These are phyloP conservation scores for Ellobius talpinus DNA, from an alignment of 2,113 vertebrate species.

Conservation along the genomic window DNA sequence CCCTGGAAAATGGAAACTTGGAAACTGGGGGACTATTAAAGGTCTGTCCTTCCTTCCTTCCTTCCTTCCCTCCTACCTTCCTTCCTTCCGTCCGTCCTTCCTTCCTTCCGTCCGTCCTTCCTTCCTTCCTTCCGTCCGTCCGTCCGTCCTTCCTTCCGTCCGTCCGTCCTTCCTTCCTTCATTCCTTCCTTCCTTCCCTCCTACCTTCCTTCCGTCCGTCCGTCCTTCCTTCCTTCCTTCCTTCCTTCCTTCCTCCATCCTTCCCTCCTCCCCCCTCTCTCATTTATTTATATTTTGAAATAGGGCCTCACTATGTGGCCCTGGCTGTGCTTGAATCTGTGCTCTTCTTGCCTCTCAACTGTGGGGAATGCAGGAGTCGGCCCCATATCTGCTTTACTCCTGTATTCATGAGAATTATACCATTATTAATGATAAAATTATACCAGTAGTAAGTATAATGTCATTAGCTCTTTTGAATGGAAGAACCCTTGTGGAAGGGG, in stretches of 20 bases:
- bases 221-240: background rate
- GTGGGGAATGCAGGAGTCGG: background rate
- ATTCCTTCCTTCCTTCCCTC: too few relatives aligned
- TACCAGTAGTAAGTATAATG: background rate
- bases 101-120: rapidly evolving
- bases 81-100: background rate
- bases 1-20: background rate
- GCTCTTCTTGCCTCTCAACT: background rate
- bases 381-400: background rate
- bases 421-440: background rate
- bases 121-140: background rate
- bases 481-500: background rate
- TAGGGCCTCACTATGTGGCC: background rate
- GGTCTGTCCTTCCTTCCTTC: too few relatives aligned
- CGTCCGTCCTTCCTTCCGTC: rapidly evolving
- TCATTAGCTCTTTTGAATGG: background rate
- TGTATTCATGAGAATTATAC: background rate
- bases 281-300: background rate
- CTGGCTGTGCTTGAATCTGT: background rate
- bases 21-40: background rate
- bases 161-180: background rate
- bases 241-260: too few relatives aligned
- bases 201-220: rapidly evolving
- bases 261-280: background rate
- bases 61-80: background rate